phyloP scores from a whole-genome alignment of 2,888 invertebrate genomes.

The Plagodis pulveraria region DNA sequence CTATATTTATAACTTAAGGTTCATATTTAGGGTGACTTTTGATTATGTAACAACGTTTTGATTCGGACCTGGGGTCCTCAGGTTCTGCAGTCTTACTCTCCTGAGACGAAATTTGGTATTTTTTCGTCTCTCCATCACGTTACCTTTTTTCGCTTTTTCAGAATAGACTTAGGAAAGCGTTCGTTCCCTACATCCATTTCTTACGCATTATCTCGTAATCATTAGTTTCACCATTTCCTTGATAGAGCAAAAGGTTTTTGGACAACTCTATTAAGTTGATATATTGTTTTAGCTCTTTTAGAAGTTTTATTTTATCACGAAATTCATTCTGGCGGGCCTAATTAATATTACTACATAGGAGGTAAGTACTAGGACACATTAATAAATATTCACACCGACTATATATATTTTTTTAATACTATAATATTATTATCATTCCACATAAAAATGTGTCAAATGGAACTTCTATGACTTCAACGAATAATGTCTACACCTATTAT shows the following conservation, averaged over 20 bases:
- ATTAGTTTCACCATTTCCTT: constrained; percentile 75
- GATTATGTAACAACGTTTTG: constrained; percentile 49
- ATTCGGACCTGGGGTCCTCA: constrained; percentile 48
- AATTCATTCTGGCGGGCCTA: background rate
- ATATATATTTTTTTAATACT: too few relatives aligned
- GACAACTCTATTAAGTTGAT: constrained; percentile 68
- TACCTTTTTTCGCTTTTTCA: constrained; percentile 81
- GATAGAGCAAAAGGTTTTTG: constrained; percentile 67
- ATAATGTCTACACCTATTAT: too few relatives aligned
- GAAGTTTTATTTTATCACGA: constrained; percentile 15
- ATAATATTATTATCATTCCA: too few relatives aligned
- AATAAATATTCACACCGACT: too few relatives aligned
- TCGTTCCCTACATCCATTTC: constrained; percentile 76
- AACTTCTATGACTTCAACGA: too few relatives aligned
- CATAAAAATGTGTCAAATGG: too few relatives aligned
- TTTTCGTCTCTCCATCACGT: constrained; percentile 79
- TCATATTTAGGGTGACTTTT: constrained; percentile 32
- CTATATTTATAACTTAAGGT: constrained; percentile 35
- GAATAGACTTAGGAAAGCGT: constrained; percentile 75
- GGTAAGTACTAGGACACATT: too few relatives aligned
- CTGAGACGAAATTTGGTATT: constrained; percentile 82
- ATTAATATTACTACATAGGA: too few relatives aligned
- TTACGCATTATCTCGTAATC: constrained; percentile 82
- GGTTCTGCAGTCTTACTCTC: constrained; percentile 83
- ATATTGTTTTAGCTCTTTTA: constrained; percentile 51